Conservation (phyloP, 2,797 vertebrate genomes). For the Cyprinodon diabolis region DNA sequence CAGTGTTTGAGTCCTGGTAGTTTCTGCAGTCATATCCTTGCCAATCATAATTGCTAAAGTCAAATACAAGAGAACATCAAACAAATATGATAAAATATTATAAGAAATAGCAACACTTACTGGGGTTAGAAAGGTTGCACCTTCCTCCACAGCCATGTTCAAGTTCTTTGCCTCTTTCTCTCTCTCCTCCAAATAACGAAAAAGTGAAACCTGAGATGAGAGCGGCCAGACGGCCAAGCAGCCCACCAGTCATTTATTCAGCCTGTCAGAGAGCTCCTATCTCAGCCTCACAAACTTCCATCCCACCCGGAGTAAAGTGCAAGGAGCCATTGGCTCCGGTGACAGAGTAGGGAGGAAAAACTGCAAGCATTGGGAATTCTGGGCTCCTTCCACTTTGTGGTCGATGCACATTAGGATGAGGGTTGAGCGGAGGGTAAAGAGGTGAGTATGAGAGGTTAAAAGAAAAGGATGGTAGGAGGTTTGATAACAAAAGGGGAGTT, state of each 20-base stretch:
- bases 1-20: conserved; percentile 4
- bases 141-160: conserved; percentile 75
- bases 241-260: conserved; percentile 41
- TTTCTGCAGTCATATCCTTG: conserved; percentile 4
- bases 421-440: conserved; percentile 30
- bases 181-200: conserved; percentile 43
- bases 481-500: conserved; percentile 18
- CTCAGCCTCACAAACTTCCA: conserved; percentile 47
- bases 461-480: conserved; percentile 17
- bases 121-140: conserved; percentile 59
- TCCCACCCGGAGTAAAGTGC: conserved; percentile 43
- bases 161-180: conserved; percentile 41
- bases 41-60: not conserved
- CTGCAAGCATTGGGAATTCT: conserved; percentile 18
- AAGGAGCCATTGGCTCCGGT: conserved; percentile 52
- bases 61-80: conserved; percentile 5
- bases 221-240: conserved; percentile 27
- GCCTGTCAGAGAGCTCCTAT: conserved; percentile 39
- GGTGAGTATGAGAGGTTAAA: conserved; percentile 3
- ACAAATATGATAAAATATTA: not conserved
- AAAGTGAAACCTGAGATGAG: conserved; percentile 65
- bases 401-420: conserved; percentile 27
- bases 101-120: conserved; percentile 57
- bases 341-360: conserved; percentile 22
- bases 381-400: conserved; percentile 38